These are phyloP conservation scores for Seriola aureovittata DNA, from an alignment of 2,113 vertebrate genomes.

Conservation along the genomic window DNA sequence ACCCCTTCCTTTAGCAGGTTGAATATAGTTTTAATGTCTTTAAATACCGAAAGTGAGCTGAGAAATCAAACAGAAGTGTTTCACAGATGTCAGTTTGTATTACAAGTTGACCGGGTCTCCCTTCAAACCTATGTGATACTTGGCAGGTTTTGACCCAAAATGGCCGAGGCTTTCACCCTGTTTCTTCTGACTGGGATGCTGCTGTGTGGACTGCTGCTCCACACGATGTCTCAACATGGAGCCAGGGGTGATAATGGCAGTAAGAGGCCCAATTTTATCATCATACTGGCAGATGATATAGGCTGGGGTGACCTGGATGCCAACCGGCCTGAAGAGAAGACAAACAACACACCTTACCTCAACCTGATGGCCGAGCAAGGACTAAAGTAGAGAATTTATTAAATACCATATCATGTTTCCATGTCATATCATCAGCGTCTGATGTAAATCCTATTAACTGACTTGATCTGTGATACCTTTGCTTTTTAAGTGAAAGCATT, in stretches of 20 bases:
- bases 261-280: conserved; percentile 89
- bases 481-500: neutral
- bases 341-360: conserved; percentile 87
- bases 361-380: conserved; percentile 89
- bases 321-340: conserved; percentile 82
- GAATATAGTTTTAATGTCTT: too few relatives aligned
- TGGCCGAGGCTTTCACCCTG: conserved; percentile 69
- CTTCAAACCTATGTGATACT: neutral
- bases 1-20: too few relatives aligned
- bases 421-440: neutral
- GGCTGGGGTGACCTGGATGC: conserved; percentile 96
- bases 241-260: neutral
- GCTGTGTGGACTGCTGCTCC: conserved; percentile 78
- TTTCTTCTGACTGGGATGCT: conserved; percentile 66
- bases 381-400: conserved; percentile 83
- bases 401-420: neutral
- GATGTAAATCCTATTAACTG: neutral
- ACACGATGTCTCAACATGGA: conserved; percentile 47
- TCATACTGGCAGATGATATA: conserved; percentile 95
- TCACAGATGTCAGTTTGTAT: neutral
- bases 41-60: neutral
- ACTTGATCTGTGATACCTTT: neutral
- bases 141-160: conserved; percentile 66
- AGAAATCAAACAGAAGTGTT: neutral
- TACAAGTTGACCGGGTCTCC: neutral